Base-by-base conservation (phyloP, 2,888 invertebrate genomes). In the Lasioglossum villosulum region DNA sequence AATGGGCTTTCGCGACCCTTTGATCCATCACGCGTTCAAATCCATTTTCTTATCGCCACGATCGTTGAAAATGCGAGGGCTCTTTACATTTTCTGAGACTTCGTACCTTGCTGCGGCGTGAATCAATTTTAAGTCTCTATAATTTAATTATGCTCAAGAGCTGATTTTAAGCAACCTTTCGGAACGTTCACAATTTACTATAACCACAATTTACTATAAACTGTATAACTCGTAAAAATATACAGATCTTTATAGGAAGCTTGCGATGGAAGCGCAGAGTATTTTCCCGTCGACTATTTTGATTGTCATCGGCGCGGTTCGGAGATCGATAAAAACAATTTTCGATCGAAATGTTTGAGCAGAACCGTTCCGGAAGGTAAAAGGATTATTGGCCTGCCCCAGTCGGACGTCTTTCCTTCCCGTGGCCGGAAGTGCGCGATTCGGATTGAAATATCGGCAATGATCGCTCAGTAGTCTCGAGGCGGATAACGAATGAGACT, bases 401-500 rank as follows among this genome's bases (percentile, higher is more conserved):
- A 30, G 30, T 34, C 3, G 16, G 66, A 34, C 66, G 30, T 66
- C 66, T 30, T 66, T 34, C 52, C 52, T 52, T 23, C 23, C 52
- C 19, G 30, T 3, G 34, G 30, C 6, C 66, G 66, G 66, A 66
- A 66, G 30, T 19, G 66, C 30, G 56, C 66, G 52, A 63, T 52
- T 78, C 56, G 63, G 37, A 89, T 83, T 88, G 90, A 90, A 89
- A 86, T 84, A 89, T 90, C 76, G 82, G 78, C 76, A 68, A 79
- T 71, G 79, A 75, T 77, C 84, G 79, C 70, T 42, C 63, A 52
- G 66, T 45, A 75, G 23, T 72, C 81, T 71, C 88, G 76, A 76
- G 82, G 34, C 71, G 88, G 75, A 86, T 89, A 89, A 89, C 89
- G 87, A 87, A 89, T 86, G 87, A 86, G 89, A 84, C 85, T 86